phyloP scores from a whole-genome alignment of 2,113 vertebrate species.

The Rhinolophus ferrumequinum region DNA sequence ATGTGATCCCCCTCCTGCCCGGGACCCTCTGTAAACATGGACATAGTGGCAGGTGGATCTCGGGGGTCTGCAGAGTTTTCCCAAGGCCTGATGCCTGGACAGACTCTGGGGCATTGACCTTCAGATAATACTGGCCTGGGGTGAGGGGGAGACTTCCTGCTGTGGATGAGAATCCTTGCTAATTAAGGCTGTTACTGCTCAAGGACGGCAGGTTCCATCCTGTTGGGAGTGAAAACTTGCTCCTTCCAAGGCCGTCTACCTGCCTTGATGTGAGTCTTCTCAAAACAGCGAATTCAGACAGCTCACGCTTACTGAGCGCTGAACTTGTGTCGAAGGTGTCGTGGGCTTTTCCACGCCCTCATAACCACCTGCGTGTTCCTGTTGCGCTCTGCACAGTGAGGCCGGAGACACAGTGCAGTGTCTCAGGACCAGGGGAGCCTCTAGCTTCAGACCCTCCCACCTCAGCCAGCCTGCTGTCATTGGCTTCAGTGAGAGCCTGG shows the following conservation, averaged over 20 bases:
- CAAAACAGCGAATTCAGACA: neutral
- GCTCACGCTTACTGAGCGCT: accelerated
- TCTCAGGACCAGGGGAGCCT: neutral
- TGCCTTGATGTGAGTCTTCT: neutral
- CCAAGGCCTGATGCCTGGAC: neutral
- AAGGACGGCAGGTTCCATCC: neutral
- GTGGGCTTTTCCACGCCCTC: neutral
- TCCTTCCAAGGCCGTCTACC: neutral
- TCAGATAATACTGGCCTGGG: neutral
- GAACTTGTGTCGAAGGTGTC: accelerated
- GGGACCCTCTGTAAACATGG: neutral
- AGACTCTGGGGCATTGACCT: neutral
- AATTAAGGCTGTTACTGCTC: neutral
- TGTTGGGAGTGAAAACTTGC: neutral
- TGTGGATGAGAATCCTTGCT: neutral
- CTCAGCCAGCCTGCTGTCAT: neutral
- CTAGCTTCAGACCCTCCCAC: neutral
- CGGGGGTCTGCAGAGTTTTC: neutral
- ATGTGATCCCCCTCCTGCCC: neutral
- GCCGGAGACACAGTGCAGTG: neutral
- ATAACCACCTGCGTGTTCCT: neutral
- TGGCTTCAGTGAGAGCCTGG: neutral
- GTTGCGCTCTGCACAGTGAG: neutral
- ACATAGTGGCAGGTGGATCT: neutral
- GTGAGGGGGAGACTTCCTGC: neutral